Percentiles rank a stretch among this genome's conserved stretches.
Evolutionary conservation across 2,113 vertebrate genomes (phyloP).

Genomic region (Ictidomys tridecemlineatus): DNA sequence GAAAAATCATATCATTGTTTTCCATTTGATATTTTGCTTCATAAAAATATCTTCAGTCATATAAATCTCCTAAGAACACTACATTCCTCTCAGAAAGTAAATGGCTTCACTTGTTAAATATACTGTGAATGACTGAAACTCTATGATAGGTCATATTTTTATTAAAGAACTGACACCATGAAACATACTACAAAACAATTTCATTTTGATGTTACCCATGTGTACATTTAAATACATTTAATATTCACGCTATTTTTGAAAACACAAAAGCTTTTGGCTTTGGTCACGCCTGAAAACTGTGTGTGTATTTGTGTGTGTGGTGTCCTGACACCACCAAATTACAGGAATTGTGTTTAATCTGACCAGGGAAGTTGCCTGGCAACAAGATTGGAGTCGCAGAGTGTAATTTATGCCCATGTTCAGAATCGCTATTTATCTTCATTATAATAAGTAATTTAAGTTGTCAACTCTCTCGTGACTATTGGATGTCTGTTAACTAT

Average conservation of each 20-base stretch:
- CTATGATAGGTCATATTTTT: neutral
- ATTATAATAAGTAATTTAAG: conserved; percentile 87
- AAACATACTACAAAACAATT: neutral
- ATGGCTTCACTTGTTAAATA: neutral
- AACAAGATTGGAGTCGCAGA: conserved; percentile 86
- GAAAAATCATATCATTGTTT: conserved; percentile 34
- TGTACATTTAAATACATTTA: neutral
- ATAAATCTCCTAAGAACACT: conserved; percentile 41
- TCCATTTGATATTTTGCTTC: conserved; percentile 45
- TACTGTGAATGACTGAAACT: neutral
- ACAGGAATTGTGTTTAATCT: conserved; percentile 74
- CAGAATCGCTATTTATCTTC: conserved; percentile 88
- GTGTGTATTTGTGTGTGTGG: neutral
- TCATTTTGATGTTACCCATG: conserved; percentile 19
- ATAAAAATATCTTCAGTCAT: conserved; percentile 10
- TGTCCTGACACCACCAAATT: conserved; percentile 44
- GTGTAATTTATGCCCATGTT: conserved; percentile 72
- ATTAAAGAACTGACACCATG: neutral
- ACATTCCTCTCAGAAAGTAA: conserved; percentile 67
- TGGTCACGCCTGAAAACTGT: neutral
- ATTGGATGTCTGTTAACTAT: conserved; percentile 83
- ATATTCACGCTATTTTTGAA: neutral
- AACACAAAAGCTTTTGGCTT: neutral
- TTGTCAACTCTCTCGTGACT: conserved; percentile 86
- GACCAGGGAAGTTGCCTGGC: conserved; percentile 87